Base-by-base conservation (phyloP, 2,888 invertebrate genomes). In the Torymus texanus region DNA sequence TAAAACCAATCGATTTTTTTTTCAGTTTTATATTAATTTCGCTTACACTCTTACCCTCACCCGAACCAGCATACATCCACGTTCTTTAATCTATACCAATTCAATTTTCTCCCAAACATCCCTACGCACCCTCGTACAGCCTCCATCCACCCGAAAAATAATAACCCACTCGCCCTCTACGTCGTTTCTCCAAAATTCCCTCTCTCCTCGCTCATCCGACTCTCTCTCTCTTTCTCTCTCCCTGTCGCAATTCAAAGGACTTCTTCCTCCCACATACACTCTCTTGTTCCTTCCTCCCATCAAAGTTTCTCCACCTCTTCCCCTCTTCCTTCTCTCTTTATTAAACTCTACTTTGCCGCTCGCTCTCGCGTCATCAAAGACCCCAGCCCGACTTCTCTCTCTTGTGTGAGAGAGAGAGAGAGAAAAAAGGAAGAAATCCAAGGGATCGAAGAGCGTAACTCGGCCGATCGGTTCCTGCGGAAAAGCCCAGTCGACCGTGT, bases 401-500 rank as follows among this genome's bases (percentile, higher is more conserved):
- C 51, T 71, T 16, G 50, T 10, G 18, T 14, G 21, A 53, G 55
- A 53, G 11, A 13, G 21, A 53, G 63, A 41, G 41, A 50, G 50
- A 14, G 10, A 5, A 16, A 13, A n/a, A 41, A 16, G 24, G n/a
- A 63, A 77, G 62, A 76, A 62, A 53, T 63, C 56, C 55, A 41
- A 65, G 53, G 24, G 24, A 86, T 87, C 85, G 86, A 86, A 86
- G 41, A 41, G 83, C 82, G 83, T 84, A 85, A 85, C 85, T 85
- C 85, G 84, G 85, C 85, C 83, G 85, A 85, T 85, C 85, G 85
- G 83, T 85, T 84, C 85, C 85, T 84, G 83, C 84, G 71, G 73
- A 67, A 82, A 81, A 83, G 79, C 76, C 76, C 84, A 82, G 78
- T 80, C 82, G 79, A 78, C 82, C 83, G 80, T 80, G 75, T 80